Evolutionary conservation across 2,113 vertebrate genomes (phyloP).

Genomic region (Phocoena phocoena): DNA sequence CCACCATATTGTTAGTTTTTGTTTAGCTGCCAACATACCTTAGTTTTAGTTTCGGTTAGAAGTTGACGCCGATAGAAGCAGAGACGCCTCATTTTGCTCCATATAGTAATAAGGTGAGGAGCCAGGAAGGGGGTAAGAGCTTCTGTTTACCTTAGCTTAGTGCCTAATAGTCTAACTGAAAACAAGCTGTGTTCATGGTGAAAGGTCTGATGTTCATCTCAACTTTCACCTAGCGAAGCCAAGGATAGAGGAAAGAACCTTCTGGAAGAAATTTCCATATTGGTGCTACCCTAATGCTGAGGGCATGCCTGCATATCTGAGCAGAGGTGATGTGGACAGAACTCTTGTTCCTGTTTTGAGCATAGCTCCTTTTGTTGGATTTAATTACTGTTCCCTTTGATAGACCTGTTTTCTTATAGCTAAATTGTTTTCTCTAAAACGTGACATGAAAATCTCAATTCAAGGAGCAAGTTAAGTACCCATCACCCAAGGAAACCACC

Average conservation of each 20-base stretch:
- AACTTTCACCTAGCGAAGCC: neutral
- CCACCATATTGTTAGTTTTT: neutral
- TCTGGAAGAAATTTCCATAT: neutral
- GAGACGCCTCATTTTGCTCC: neutral
- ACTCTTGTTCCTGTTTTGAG: neutral
- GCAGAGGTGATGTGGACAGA: neutral
- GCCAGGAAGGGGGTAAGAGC: neutral
- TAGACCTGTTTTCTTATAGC: neutral
- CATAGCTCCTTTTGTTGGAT: neutral
- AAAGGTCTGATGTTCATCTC: neutral
- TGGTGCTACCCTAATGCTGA: neutral
- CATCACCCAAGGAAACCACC: neutral
- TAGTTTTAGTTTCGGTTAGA: constrained; percentile 14
- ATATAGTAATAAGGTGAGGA: neutral
- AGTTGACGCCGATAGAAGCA: neutral
- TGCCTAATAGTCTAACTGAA: neutral
- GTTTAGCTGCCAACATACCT: neutral
- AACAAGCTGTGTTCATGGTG: neutral
- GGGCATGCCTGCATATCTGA: neutral
- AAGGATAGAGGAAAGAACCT: neutral
- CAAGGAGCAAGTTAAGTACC: neutral
- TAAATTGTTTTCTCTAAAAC: neutral
- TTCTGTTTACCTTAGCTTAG: neutral
- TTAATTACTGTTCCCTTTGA: neutral
- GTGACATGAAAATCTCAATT: neutral